Conservation (phyloP, 2,113 vertebrate genomes). For the Cygnus buccinator region DNA sequence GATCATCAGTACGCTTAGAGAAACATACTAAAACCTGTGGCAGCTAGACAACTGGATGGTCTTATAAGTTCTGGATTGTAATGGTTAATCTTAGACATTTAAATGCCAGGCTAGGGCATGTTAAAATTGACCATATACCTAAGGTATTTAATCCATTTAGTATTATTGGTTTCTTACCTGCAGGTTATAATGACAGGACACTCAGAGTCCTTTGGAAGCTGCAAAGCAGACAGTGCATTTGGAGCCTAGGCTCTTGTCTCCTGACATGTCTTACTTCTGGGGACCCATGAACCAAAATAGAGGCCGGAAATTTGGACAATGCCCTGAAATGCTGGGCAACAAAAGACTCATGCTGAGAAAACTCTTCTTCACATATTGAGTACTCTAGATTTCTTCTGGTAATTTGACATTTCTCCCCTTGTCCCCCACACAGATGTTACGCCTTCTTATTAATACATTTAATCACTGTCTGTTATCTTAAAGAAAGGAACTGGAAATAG, state of each 20-base stretch:
- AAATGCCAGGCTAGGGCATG: not conserved
- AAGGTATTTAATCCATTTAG: not conserved
- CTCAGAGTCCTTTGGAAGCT: not conserved
- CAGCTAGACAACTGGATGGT: not conserved
- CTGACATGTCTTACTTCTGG: not conserved
- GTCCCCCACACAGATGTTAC: not conserved
- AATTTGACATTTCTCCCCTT: not conserved
- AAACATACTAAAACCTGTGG: not conserved
- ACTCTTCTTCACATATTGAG: not conserved
- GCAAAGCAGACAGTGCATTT: not conserved
- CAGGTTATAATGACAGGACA: not conserved
- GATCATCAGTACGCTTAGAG: not conserved
- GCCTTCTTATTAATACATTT: not conserved
- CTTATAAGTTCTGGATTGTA: not conserved
- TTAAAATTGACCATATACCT: not conserved
- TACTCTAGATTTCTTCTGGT: not conserved
- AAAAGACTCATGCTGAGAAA: not conserved
- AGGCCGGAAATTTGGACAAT: not conserved
- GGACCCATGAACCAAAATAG: not conserved
- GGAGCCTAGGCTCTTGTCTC: not conserved
- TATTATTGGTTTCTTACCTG: not conserved
- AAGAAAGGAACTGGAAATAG: not conserved
- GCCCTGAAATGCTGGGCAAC: not conserved
- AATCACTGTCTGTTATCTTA: not conserved
- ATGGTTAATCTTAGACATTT: not conserved